phyloP scores from a whole-genome alignment of 2,113 vertebrate genomes.

The Tragelaphus scriptus region DNA sequence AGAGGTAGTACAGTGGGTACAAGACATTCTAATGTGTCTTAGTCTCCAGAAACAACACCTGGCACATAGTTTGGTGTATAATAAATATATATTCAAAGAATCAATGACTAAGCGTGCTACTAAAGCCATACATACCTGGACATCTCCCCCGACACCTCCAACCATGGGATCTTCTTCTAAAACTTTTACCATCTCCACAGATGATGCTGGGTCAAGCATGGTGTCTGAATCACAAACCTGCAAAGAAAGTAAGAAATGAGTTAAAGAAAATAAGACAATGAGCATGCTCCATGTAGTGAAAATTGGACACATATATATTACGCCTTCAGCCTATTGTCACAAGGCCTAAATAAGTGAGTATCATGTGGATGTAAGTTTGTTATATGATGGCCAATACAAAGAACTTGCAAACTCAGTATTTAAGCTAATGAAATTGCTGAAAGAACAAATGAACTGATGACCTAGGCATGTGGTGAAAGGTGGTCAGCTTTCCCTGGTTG shows the following conservation, averaged over 20 bases:
- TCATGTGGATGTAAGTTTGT: too few relatives aligned
- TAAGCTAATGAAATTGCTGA: neutral
- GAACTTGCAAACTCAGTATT: neutral
- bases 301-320: rapidly evolving
- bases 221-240: constrained; percentile 99
- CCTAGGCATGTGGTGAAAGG: neutral
- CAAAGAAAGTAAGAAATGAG: neutral
- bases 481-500: neutral
- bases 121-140: constrained; percentile 82
- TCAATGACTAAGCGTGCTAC: neutral
- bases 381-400: neutral
- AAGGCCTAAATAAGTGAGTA: neutral
- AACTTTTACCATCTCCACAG: constrained; percentile 99
- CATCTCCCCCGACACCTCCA: constrained; percentile 97
- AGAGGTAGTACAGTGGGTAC: neutral
- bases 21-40: neutral
- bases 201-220: constrained; percentile 98
- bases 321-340: neutral
- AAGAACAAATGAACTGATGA: neutral
- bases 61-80: neutral
- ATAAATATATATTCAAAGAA: neutral
- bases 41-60: neutral
- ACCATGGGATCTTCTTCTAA: constrained; percentile 98
- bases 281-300: neutral
- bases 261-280: neutral